Evolutionary conservation across 2,888 invertebrate genomes (phyloP), one percentile per base, ranked within the genome.

Genomic region (Eupsilia transversa): DNA sequence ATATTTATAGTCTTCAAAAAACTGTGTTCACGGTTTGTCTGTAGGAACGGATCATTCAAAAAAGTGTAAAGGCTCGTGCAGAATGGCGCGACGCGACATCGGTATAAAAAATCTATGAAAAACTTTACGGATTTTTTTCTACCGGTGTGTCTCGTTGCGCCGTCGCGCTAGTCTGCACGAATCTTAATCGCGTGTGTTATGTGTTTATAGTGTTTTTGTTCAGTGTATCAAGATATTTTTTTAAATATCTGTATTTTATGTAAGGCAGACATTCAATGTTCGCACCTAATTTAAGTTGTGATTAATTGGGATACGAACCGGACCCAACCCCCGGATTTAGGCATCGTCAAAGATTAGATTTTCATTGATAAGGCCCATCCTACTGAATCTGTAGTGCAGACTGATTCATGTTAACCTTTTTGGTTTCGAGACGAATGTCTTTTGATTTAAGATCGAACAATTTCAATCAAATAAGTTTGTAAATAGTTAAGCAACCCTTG

Each of bases 301-400:
- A 59, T 41, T 69, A 46, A 59, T 56, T 30, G 33, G 9, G 6
- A 33, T 33, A 52, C 20, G n/a, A 71, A 49, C 17, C 0, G 33
- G n/a, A 56, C 33, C 23, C 54, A 43, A 30, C n/a, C 33, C 41
- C 14, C 33, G 41, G 33, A 33, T 54, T n/a, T 20, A 46, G 20
- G n/a, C 67, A 20, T 41, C 52, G 68, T 71, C 54, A 43, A 54
- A 68, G 71, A 71, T 68, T 43, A 68, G 33, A 56, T 54, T 56
- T 14, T 14, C 14, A 41, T 68, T 56, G 33, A 54, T 33, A 54
- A 23, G 9, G 33, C 41, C 54, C 67, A n/a, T 41, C 68, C 27
- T n/a, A 71, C 33, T 27, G 56, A 69, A 72, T 69, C 56, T 43
- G 56, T 69, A 46, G n/a, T 52, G 14, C 3, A 41, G 41, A 33